A percentile compares a stretch with the other conserved stretches of the same genome.
Evolutionary conservation across 92 coral and sea anemone species (phyloP).

Genomic region (Meandrina meandrites): DNA sequence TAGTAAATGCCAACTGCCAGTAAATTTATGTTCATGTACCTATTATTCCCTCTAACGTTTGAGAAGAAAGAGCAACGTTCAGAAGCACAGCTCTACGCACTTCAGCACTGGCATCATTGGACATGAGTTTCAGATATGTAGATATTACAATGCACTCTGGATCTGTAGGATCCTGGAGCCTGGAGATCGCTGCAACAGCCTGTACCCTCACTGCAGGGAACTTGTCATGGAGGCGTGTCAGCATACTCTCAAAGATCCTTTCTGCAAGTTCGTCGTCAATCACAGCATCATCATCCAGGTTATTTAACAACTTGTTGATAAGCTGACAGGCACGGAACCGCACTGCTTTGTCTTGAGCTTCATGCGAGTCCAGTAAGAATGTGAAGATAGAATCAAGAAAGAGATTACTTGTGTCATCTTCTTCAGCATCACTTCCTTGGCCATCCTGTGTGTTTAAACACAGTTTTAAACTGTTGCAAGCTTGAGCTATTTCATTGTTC

Average conservation of each 20-base stretch:
- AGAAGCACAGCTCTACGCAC: slow-evolving; percentile 80
- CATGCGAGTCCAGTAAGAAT: slow-evolving; percentile 77
- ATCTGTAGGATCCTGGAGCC: slow-evolving; percentile 91
- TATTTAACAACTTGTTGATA: slow-evolving; percentile 80
- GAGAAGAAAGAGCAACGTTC: slow-evolving; percentile 71
- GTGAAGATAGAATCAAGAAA: slow-evolving; percentile 70
- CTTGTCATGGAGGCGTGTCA: slow-evolving; percentile 85
- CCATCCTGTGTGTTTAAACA: slow-evolving; percentile 19
- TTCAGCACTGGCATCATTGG: slow-evolving; percentile 81
- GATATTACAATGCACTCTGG: slow-evolving; percentile 81
- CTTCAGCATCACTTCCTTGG: slow-evolving; percentile 67
- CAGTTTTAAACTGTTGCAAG: background rate
- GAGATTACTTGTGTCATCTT: slow-evolving; percentile 35
- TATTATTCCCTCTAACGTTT: slow-evolving; percentile 71
- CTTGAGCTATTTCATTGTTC: background rate
- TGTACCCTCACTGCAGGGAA: slow-evolving; percentile 81
- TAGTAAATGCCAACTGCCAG: background rate
- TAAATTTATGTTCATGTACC: slow-evolving; percentile 54
- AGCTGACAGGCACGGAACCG: slow-evolving; percentile 92
- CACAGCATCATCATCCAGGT: slow-evolving; percentile 85
- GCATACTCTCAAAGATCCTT: slow-evolving; percentile 76
- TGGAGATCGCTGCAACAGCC: slow-evolving; percentile 85
- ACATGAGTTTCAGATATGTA: slow-evolving; percentile 70
- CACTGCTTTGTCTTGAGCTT: slow-evolving; percentile 86
- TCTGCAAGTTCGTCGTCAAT: slow-evolving; percentile 96